Base-by-base conservation (phyloP, 2,888 invertebrate genomes). In the Rhingia rostrata region DNA sequence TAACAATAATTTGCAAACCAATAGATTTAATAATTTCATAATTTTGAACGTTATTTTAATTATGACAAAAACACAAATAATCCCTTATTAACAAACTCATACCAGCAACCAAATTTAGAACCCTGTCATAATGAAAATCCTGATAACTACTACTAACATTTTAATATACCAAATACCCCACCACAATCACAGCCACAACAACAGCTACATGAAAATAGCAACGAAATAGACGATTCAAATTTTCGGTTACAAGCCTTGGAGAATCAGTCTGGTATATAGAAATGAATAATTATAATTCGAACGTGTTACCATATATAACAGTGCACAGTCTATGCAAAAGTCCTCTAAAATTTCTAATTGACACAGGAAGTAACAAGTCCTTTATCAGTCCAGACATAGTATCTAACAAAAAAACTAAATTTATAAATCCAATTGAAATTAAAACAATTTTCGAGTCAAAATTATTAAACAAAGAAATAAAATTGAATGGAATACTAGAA, bases 331-430 rank as follows among this genome's bases (percentile, higher is more conserved):
- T 61, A 9, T 12, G 30, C 7, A n/a, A n/a, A 3, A 39, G 32
- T 4, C 5, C 12, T 3, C 6, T 41, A 30, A 61, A 45, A 47
- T 45, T 33, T 35, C n/a, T 61, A 9, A 61, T 61, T 22, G 61
- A 61, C 7, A 61, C 61, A 7, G 61, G 61, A 1, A 45, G 61
- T 14, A 61, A 45, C 9, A 45, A 45, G 32, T 61, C 61, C n/a
- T 61, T 61, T 32, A 32, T 60, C 0, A 45, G 12, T 4, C 60
- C 56, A 54, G 39, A 39, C 5, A 12, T 45, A 10, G 12, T n/a
- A n/a, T 6, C 7, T 12, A n/a, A 12, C n/a, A 4, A 45, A 10
- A 12, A n/a, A 5, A n/a, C n/a, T 45, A 12, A 45, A 45, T 45
- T 5, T 12, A 45, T 45, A n/a, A 12, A 45, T 5, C 45, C 45